Percentiles rank a stretch among this genome's conserved stretches.
phyloP scores from a whole-genome alignment of 64 coral and sea anemone genomes.

The Acropora yongei region DNA sequence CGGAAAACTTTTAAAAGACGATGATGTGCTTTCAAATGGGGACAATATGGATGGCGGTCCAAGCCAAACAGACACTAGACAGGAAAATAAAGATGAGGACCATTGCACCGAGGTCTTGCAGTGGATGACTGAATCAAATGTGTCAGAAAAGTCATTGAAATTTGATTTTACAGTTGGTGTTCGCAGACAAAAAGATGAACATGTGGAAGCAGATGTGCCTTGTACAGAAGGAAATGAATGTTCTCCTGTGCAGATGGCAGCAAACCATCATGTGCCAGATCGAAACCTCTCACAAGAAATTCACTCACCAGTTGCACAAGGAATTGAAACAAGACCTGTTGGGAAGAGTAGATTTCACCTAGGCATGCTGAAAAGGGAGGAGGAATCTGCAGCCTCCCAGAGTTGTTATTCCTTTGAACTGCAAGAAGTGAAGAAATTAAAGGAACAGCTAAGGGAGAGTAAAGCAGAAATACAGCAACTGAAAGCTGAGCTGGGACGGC shows the following conservation, averaged over 20 bases:
- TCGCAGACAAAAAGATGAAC: not conserved
- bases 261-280: not conserved
- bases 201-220: not conserved
- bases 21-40: not conserved
- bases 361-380: not conserved
- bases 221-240: not conserved
- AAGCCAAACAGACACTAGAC: not conserved
- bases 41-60: not conserved
- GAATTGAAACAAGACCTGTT: not conserved
- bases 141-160: not conserved
- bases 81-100: not conserved
- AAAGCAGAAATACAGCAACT: no score
- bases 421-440: no score
- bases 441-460: no score
- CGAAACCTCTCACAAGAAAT: not conserved
- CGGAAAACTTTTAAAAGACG: not conserved
- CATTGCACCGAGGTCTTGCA: not conserved
- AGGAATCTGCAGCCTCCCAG: not conserved
- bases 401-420: no score
- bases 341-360: not conserved
- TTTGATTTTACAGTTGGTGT: not conserved
- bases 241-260: not conserved
- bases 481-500: not conserved
- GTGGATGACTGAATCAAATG: not conserved
- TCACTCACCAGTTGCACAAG: not conserved